Base-by-base conservation (phyloP, 2,113 vertebrate species). In the Spheniscus mendiculus region DNA sequence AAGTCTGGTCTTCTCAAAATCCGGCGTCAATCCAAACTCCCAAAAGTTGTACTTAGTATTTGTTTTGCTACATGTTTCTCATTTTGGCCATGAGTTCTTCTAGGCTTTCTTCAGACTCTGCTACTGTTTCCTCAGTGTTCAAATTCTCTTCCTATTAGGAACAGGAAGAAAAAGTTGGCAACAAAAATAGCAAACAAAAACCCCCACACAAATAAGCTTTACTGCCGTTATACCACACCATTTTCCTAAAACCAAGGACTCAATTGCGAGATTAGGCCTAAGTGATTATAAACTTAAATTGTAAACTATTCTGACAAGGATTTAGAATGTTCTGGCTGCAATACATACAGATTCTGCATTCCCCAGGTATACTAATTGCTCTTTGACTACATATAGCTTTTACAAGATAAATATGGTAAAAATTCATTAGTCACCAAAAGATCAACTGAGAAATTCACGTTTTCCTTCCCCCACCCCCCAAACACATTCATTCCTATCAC, bases 11-110 rank as follows among this genome's bases (percentile, higher is more conserved):
- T 73, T 71, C 55, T 81, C 25, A 44, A n/a, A 90, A 56, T 63
- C 17, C 61, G 44, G 0, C 5, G 17, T 67, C 49, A 49, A 23
- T 87, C 34, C 32, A 45, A 80, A 77, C 21, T 63, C 32, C 50
- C 25, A 3, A 5, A 84, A 65, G 21, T 40, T 78, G 11, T 22
- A 59, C 9, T 80, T 83, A 15, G 1, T 52, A 47, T 15, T 71
- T 34, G 45, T 27, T 81, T 65, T 87, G 53, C 95, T 99, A 99
- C 95, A 99, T 97, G 70, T 98, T 99, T 97, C 97, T 99, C 99
- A 99, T 99, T 92, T 98, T 99, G 95, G 99, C 99, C 99, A 99
- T 99, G 90, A 99, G 98, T 66, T 99, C 99, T 90, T 99, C 99
- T 70, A 99, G 97, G 97, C 99, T 99, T 97, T 99, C 98, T 26